These are phyloP conservation scores for Mastigias papua DNA, from an alignment of 30 jellyfish, hydroid and myxozoan species.

Conservation along the genomic window DNA sequence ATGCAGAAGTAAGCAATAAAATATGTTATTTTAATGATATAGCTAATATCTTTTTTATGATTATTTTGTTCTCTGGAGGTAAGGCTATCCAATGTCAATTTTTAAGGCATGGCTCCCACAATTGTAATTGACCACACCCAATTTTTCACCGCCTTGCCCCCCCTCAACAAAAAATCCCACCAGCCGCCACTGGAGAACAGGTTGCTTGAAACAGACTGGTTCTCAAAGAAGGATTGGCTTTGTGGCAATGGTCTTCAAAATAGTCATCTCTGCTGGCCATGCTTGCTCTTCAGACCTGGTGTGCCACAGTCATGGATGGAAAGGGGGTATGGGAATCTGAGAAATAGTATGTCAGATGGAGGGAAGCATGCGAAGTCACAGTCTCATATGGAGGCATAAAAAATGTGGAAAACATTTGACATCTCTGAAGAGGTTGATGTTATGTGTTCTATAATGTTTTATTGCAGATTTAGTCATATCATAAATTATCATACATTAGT, in stretches of 20 bases:
- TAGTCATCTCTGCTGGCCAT: slow-evolving; percentile 18
- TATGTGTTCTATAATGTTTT: neutral
- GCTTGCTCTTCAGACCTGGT: slow-evolving; percentile 1
- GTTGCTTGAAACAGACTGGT: too few species aligned
- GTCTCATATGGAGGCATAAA: slow-evolving; percentile 22
- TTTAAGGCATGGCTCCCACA: too few species aligned
- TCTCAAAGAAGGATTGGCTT: too few species aligned
- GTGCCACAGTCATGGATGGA: slow-evolving; percentile 21
- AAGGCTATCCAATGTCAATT: too few species aligned
- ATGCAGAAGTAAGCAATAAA: too few species aligned
- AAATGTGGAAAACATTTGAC: slow-evolving; percentile 29
- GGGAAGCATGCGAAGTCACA: slow-evolving; percentile 12
- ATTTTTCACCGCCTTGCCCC: too few species aligned
- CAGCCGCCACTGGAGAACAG: too few species aligned
- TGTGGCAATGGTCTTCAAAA: neutral
- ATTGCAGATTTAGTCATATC: neutral
- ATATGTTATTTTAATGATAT: too few species aligned
- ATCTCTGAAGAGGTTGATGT: slow-evolving; percentile 38
- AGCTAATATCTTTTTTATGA: too few species aligned
- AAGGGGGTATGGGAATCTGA: slow-evolving; percentile 22
- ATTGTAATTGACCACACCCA: too few species aligned
- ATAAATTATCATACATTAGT: neutral
- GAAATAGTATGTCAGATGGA: slow-evolving; percentile 13
- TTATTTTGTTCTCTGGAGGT: too few species aligned
- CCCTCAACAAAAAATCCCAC: too few species aligned